These are phyloP conservation scores for Orthonychiurus folsomi DNA, from an alignment of 2,888 invertebrate species.

Conservation along the genomic window DNA sequence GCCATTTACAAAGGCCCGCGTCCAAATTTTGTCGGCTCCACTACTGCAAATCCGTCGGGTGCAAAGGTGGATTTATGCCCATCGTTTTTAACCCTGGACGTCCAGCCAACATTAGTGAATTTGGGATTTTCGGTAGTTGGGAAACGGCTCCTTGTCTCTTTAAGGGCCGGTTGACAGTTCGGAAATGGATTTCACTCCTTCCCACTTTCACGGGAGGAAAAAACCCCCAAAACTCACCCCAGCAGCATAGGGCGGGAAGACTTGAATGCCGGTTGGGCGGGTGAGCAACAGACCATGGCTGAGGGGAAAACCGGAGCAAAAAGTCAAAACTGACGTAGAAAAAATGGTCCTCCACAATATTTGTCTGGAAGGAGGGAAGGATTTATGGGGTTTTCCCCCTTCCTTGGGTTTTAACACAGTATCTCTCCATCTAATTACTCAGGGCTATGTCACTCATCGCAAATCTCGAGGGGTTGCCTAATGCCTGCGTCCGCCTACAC, in stretches of 20 bases:
- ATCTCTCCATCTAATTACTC: constrained; percentile 11
- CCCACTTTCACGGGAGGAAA: constrained; percentile 4
- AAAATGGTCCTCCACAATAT: neutral
- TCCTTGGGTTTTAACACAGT: neutral
- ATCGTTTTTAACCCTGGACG: too few species aligned
- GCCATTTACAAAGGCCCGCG: too few species aligned
- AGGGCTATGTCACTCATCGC: neutral
- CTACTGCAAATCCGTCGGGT: too few species aligned
- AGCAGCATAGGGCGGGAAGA: neutral
- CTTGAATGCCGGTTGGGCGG: too few species aligned
- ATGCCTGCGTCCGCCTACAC: neutral
- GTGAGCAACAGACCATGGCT: too few species aligned
- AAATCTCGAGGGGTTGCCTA: neutral
- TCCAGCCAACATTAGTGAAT: too few species aligned
- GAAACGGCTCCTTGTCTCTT: too few species aligned
- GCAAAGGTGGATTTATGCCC: neutral
- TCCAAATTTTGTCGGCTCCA: too few species aligned
- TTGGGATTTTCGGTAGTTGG: too few species aligned
- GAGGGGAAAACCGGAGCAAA: neutral
- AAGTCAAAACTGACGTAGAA: neutral
- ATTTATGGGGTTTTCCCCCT: neutral
- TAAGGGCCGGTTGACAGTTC: constrained; percentile 39
- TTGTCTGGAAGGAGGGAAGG: neutral
- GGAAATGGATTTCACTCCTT: constrained; percentile 37
- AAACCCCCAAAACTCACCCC: too few species aligned